Evolutionary conservation across 1,140 invertebrate species (phyloP).

Genomic region (honey bee (Apis mellifera)): DNA sequence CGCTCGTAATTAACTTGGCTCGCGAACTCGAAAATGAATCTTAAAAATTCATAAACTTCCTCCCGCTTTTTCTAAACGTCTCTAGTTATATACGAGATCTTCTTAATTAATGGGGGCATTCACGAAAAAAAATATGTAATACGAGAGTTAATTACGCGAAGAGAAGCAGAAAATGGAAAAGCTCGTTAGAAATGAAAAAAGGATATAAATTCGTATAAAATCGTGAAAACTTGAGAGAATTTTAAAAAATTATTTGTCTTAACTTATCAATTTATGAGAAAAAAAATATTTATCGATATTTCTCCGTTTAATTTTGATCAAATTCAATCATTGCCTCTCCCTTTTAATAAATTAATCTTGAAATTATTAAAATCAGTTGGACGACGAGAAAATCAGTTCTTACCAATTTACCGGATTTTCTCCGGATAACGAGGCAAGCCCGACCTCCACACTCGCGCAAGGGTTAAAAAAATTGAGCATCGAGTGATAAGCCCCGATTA

Average conservation of each 20-base stretch:
- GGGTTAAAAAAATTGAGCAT: slow-evolving; percentile 4
- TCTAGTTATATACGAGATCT: background rate
- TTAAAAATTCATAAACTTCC: too few species aligned
- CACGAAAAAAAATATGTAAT: background rate
- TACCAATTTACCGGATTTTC: background rate
- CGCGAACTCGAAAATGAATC: too few species aligned
- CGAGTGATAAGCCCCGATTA: background rate
- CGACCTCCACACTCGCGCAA: background rate
- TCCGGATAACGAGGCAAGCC: background rate
- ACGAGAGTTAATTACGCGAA: background rate
- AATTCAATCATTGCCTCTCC: too few species aligned
- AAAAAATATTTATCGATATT: too few species aligned
- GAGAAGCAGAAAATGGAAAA: background rate
- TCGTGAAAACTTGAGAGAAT: background rate
- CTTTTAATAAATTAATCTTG: too few species aligned
- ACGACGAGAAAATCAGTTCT: too few species aligned
- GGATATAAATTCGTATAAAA: background rate
- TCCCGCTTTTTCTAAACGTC: background rate
- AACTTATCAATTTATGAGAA: too few species aligned
- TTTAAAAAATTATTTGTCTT: background rate
- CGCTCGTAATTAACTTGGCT: too few species aligned
- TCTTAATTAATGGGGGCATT: background rate
- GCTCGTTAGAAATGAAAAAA: background rate
- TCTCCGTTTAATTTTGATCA: too few species aligned
- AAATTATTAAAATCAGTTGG: too few species aligned